Percentiles rank a stretch among this genome's conserved stretches.
Conservation (phyloP, 2,797 vertebrate species). For the Gymnothorax javanicus region DNA sequence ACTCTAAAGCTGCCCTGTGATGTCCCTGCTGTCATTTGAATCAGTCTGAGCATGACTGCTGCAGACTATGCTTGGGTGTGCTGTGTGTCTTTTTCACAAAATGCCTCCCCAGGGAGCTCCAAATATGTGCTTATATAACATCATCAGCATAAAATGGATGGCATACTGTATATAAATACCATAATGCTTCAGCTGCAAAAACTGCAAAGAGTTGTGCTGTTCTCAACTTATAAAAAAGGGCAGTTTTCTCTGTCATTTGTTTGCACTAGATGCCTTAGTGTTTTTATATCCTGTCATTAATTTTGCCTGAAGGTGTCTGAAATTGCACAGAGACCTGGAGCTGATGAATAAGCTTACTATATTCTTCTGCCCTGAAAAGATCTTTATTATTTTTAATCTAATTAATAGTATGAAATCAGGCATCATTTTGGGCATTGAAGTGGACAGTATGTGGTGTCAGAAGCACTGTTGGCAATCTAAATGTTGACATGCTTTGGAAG, state of each 20-base stretch:
- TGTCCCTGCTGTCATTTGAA: background rate
- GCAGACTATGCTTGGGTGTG: conserved; percentile 58
- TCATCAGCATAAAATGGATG: background rate
- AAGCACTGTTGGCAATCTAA: background rate
- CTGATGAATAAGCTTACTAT: background rate
- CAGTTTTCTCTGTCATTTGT: background rate
- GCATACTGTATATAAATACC: conserved; percentile 57
- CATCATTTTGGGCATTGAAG: background rate
- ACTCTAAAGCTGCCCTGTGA: background rate
- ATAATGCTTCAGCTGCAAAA: conserved; percentile 66
- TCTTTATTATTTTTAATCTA: background rate
- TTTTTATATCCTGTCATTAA: background rate
- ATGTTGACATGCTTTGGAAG: background rate
- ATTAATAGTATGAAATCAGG: background rate
- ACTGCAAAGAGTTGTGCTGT: conserved; percentile 48
- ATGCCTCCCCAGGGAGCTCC: conserved; percentile 55
- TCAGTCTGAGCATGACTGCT: conserved; percentile 56
- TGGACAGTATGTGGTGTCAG: background rate
- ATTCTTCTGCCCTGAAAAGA: background rate
- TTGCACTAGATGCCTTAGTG: background rate
- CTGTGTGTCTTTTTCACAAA: conserved; percentile 61
- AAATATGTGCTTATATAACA: background rate
- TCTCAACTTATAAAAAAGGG: background rate
- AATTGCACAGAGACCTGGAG: background rate
- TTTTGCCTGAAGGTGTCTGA: background rate